Conservation (phyloP, 2,113 vertebrate species). For the Atherinomorus stipes region DNA sequence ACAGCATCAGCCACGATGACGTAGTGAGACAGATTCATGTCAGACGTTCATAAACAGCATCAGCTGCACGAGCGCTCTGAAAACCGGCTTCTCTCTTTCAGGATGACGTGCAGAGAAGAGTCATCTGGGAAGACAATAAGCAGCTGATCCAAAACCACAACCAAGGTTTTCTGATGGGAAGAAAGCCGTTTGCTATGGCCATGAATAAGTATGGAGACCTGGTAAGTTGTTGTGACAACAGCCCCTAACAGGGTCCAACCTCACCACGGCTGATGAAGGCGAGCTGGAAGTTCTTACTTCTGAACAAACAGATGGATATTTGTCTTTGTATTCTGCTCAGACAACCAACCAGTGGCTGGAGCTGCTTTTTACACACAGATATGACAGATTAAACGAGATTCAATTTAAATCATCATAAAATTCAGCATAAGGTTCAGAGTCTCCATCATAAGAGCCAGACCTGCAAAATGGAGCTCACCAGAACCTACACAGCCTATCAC, state of each 20-base stretch:
- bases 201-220: constrained; percentile 85
- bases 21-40: constrained; percentile 35
- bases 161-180: constrained; percentile 67
- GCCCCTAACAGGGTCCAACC: neutral
- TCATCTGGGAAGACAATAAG: constrained; percentile 80
- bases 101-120: constrained; percentile 70
- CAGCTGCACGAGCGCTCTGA: neutral
- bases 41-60: neutral
- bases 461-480: too few species aligned
- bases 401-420: too few species aligned
- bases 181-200: constrained; percentile 74
- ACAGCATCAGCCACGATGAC: constrained; percentile 74
- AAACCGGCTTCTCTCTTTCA: constrained; percentile 16
- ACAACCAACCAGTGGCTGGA: constrained; percentile 2
- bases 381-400: neutral
- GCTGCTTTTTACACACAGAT: neutral
- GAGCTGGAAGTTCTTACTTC: neutral
- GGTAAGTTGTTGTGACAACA: constrained; percentile 50
- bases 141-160: constrained; percentile 78
- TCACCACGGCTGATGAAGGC: too few species aligned
- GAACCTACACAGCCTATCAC: too few species aligned
- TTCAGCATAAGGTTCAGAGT: too few species aligned
- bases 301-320: neutral
- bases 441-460: too few species aligned
- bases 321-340: neutral